Evolutionary conservation across 2,888 invertebrate species (phyloP).

Genomic region (Polylopha cassiicola): DNA sequence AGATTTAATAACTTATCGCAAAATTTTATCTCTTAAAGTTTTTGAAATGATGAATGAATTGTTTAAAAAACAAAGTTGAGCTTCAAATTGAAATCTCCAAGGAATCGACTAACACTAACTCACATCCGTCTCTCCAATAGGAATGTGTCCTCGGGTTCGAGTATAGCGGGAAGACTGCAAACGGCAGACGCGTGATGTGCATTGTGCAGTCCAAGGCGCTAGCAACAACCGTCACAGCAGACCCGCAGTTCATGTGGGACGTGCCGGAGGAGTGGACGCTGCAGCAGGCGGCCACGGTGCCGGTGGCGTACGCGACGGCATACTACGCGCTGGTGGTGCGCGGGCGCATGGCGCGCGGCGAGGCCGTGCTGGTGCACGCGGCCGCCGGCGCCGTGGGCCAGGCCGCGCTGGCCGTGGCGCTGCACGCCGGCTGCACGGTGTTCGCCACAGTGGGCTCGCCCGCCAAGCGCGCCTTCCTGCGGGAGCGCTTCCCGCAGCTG

Average conservation of each 20-base stretch:
- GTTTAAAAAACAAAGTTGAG: too few relatives aligned
- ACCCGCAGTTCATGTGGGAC: slow-evolving; percentile 90
- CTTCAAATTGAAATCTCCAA: too few relatives aligned
- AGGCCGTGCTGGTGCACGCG: slow-evolving; percentile 92
- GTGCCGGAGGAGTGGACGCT: slow-evolving; percentile 92
- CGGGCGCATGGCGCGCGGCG: slow-evolving; percentile 89
- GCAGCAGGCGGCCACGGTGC: slow-evolving; percentile 94
- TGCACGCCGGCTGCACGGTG: slow-evolving; percentile 91
- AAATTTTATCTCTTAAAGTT: not conserved
- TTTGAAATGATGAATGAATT: too few relatives aligned
- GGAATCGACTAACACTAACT: too few relatives aligned
- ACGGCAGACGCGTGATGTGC: slow-evolving; percentile 92
- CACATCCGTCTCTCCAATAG: slow-evolving; percentile 49
- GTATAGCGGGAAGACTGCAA: slow-evolving; percentile 89
- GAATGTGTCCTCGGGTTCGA: slow-evolving; percentile 97
- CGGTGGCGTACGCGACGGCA: slow-evolving; percentile 94
- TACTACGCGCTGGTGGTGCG: slow-evolving; percentile 94
- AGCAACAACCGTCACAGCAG: slow-evolving; percentile 93
- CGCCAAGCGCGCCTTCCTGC: slow-evolving; percentile 92
- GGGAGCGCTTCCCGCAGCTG: slow-evolving; percentile 86
- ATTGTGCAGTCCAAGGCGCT: slow-evolving; percentile 93
- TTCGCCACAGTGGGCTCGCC: slow-evolving; percentile 94
- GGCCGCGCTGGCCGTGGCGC: slow-evolving; percentile 95
- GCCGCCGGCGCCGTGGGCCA: slow-evolving; percentile 98
- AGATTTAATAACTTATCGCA: not conserved